Percentiles rank a stretch among this genome's conserved stretches.
phyloP scores from a whole-genome alignment of 2,113 vertebrate genomes.

The Canis aureus region DNA sequence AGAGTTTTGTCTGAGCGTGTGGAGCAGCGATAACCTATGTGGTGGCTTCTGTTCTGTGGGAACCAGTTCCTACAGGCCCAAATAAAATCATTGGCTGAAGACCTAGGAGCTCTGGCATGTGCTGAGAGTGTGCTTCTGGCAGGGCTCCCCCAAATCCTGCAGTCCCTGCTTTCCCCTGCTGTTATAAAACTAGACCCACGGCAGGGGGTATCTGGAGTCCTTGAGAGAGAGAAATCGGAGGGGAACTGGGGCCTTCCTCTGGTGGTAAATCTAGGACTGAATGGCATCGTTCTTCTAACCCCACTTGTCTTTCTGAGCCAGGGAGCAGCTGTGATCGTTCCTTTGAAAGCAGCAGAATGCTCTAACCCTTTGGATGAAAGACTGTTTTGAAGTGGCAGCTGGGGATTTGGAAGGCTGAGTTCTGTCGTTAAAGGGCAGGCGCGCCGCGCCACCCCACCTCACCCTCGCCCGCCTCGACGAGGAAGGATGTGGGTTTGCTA shows the following conservation, averaged over 20 bases:
- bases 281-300: background rate
- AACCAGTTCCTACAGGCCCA: background rate
- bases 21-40: background rate
- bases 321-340: background rate
- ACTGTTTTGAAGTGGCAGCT: background rate
- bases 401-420: background rate
- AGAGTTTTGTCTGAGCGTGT: background rate
- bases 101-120: background rate
- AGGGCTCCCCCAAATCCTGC: background rate
- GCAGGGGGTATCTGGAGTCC: background rate
- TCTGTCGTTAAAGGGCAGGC: background rate
- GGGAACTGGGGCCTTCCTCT: background rate
- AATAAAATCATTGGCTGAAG: background rate
- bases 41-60: background rate
- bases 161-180: background rate
- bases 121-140: background rate
- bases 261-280: background rate
- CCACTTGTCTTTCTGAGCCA: background rate
- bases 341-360: background rate
- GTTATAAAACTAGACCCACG: background rate
- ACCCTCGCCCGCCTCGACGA: rapidly evolving
- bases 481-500: background rate
- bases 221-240: background rate
- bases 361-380: background rate
- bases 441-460: background rate